phyloP scores from a whole-genome alignment of 2,888 invertebrate species.

The Phyllotreta striolata region DNA sequence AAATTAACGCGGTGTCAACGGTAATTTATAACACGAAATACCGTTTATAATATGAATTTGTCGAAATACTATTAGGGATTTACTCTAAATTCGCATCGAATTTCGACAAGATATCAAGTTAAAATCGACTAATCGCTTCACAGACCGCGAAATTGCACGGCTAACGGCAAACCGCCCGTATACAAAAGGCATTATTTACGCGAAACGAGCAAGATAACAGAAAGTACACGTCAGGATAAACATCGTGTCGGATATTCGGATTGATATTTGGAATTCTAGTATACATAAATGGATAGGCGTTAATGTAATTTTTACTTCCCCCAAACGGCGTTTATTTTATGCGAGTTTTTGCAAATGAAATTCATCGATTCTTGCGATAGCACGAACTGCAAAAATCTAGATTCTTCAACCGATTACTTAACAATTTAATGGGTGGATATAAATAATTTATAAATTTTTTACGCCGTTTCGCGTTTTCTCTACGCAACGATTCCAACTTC shows the following conservation, averaged over 20 bases:
- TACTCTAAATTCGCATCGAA: too few species aligned
- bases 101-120: neutral
- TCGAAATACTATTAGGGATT: too few species aligned
- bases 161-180: slow-evolving; percentile 12
- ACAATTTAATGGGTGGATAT: too few species aligned
- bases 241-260: slow-evolving; percentile 12
- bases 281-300: neutral
- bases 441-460: too few species aligned
- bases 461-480: neutral
- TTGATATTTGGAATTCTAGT: too few species aligned
- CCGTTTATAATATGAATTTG: too few species aligned
- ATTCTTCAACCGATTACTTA: too few species aligned
- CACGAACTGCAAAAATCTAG: too few species aligned
- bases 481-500: neutral
- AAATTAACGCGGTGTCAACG: too few species aligned
- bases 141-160: slow-evolving; percentile 13
- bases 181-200: slow-evolving; percentile 24
- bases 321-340: too few species aligned
- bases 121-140: slow-evolving; percentile 8
- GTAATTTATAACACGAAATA: too few species aligned
- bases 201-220: slow-evolving; percentile 23
- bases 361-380: too few species aligned
- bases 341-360: neutral
- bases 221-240: slow-evolving; percentile 8
- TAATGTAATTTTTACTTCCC: neutral